These are phyloP conservation scores for Rhamphomyia laevipes DNA, from an alignment of 2,888 invertebrate genomes.

Conservation along the genomic window DNA sequence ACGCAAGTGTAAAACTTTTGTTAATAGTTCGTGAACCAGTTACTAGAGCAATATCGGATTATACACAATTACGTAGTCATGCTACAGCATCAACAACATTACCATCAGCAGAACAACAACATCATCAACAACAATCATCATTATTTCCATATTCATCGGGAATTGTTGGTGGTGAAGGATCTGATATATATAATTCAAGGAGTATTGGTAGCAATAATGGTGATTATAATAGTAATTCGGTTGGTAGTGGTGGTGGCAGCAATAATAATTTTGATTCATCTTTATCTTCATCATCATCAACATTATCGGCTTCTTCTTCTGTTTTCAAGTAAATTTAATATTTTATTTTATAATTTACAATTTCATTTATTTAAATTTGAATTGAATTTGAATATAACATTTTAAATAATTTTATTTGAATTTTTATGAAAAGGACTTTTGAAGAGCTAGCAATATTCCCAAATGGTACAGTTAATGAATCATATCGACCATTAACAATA, in stretches of 20 bases:
- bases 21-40: conserved; percentile 94
- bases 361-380: not conserved
- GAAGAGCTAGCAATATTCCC: conserved; percentile 70
- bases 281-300: conserved; percentile 22
- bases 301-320: conserved; percentile 29
- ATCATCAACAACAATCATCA: conserved; percentile 9
- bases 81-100: conserved; percentile 62
- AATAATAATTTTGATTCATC: not conserved
- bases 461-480: conserved; percentile 73
- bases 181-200: not conserved
- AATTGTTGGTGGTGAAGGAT: not conserved
- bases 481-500: conserved; percentile 72
- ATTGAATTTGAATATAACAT: not conserved
- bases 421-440: conserved; percentile 44
- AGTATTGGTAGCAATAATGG: not conserved
- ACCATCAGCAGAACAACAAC: conserved; percentile 23
- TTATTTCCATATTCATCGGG: not conserved
- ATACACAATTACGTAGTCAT: conserved; percentile 80
- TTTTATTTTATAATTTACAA: not conserved
- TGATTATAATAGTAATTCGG: not conserved
- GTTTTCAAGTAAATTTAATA: conserved; percentile 13
- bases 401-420: not conserved
- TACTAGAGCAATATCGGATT: conserved; percentile 91
- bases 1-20: conserved; percentile 79
- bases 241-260: not conserved